These are phyloP conservation scores for Rhinogobius similis DNA, from an alignment of 2,113 vertebrate species.

Conservation along the genomic window DNA sequence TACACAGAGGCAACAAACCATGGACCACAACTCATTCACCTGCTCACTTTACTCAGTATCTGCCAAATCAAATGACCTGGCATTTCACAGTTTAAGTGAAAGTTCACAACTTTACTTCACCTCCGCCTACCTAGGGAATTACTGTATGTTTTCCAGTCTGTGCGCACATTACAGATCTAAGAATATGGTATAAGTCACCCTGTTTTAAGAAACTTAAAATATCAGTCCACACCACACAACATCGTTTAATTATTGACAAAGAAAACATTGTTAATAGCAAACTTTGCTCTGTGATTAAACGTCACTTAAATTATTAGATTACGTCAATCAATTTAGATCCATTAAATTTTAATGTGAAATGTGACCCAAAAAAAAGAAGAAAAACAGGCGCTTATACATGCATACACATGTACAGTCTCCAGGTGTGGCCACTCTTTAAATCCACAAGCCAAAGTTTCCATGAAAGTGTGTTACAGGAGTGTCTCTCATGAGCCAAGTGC, in stretches of 20 bases:
- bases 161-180: background rate
- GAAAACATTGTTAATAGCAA: too few species aligned
- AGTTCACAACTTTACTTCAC: background rate
- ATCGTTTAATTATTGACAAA: too few species aligned
- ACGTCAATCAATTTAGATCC: too few species aligned
- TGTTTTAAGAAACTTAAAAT: background rate
- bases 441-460: too few species aligned
- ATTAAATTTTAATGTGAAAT: too few species aligned
- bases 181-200: background rate
- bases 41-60: background rate
- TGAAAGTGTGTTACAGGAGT: too few species aligned
- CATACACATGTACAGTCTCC: too few species aligned
- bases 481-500: too few species aligned
- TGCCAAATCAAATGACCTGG: background rate
- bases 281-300: too few species aligned
- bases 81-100: background rate
- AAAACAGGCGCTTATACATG: too few species aligned
- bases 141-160: background rate
- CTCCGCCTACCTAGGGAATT: background rate
- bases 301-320: too few species aligned
- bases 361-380: background rate
- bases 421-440: too few species aligned
- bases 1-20: background rate
- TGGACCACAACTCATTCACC: background rate
- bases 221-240: background rate